Evolutionary conservation across 2,797 vertebrate genomes (phyloP).

Genomic region (Chelon labrosus): DNA sequence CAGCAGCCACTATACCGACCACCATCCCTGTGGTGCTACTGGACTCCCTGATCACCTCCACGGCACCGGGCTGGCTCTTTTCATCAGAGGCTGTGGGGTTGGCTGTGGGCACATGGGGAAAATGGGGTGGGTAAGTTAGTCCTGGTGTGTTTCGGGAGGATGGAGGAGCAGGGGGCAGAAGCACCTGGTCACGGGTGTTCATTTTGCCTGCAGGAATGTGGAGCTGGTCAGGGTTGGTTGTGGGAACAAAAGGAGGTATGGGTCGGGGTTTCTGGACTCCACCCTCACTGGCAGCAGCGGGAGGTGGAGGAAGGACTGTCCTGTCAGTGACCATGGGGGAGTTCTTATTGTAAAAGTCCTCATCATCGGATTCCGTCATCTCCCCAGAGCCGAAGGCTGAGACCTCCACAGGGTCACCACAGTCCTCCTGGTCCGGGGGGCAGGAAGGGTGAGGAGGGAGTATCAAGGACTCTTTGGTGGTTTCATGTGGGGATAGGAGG

Average conservation of each 20-base stretch:
- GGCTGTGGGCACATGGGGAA: constrained; percentile 96
- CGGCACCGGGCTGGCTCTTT: constrained; percentile 90
- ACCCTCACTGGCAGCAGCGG: constrained; percentile 83
- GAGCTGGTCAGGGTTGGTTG: constrained; percentile 86
- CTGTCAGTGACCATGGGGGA: constrained; percentile 94
- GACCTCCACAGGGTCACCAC: constrained; percentile 93
- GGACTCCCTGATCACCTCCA: constrained; percentile 95
- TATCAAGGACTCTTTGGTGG: constrained; percentile 94
- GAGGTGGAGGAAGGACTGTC: constrained; percentile 91
- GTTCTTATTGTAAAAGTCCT: constrained; percentile 95
- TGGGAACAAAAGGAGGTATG: constrained; percentile 84
- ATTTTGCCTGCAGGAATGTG: constrained; percentile 96
- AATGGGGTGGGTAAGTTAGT: constrained; percentile 92
- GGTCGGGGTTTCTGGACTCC: constrained; percentile 85
- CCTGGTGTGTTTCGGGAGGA: constrained; percentile 88
- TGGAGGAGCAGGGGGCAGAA: constrained; percentile 87
- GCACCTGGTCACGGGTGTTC: constrained; percentile 94
- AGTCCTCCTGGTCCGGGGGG: constrained; percentile 94
- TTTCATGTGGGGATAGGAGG: constrained; percentile 91
- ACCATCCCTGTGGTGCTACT: constrained; percentile 98
- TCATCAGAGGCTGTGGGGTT: constrained; percentile 91
- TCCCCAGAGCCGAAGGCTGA: constrained; percentile 96
- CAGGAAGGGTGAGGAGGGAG: constrained; percentile 89
- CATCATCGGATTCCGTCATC: constrained; percentile 94
- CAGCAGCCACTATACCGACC: constrained; percentile 95